A percentile compares a stretch with the other conserved stretches of the same genome.
Conservation (phyloP, 2,113 vertebrate species). For the Camelus bactrianus region DNA sequence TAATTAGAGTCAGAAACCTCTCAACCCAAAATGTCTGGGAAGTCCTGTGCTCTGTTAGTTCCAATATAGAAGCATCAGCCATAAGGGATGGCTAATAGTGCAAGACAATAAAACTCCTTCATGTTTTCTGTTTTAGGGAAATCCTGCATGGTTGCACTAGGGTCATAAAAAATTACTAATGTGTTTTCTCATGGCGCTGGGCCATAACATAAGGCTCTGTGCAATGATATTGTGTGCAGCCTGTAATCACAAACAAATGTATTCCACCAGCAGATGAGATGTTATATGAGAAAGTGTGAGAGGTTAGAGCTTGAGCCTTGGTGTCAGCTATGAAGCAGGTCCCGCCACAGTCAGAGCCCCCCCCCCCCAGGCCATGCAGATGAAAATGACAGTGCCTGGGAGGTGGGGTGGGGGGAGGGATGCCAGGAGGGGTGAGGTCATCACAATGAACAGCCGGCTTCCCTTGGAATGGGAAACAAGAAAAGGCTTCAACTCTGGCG, state of each 20-base stretch:
- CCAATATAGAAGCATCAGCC: slow-evolving; percentile 81
- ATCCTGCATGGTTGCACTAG: slow-evolving; percentile 85
- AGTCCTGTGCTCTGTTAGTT: slow-evolving; percentile 81
- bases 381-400: slow-evolving; percentile 76
- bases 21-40: slow-evolving; percentile 81
- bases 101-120: slow-evolving; percentile 87
- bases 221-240: slow-evolving; percentile 81
- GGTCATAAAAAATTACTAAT: slow-evolving; percentile 88
- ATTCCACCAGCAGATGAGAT: slow-evolving; percentile 86
- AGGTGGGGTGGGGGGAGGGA: not conserved
- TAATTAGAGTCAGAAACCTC: slow-evolving; percentile 82
- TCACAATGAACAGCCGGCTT: slow-evolving; percentile 61
- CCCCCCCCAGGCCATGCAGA: slow-evolving; percentile 69
- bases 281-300: slow-evolving; percentile 88
- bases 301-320: slow-evolving; percentile 81
- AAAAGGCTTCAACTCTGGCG: slow-evolving; percentile 53
- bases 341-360: slow-evolving; percentile 73
- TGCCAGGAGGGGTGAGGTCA: slow-evolving; percentile 72
- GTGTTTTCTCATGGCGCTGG: slow-evolving; percentile 89
- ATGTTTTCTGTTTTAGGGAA: slow-evolving; percentile 85
- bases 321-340: slow-evolving; percentile 75
- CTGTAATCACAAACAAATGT: slow-evolving; percentile 91
- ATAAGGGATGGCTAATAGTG: slow-evolving; percentile 83
- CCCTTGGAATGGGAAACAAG: slow-evolving; percentile 61
- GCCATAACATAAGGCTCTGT: slow-evolving; percentile 84